Base-by-base conservation (phyloP, 1,140 invertebrate genomes). In the Drosophila orena region DNA sequence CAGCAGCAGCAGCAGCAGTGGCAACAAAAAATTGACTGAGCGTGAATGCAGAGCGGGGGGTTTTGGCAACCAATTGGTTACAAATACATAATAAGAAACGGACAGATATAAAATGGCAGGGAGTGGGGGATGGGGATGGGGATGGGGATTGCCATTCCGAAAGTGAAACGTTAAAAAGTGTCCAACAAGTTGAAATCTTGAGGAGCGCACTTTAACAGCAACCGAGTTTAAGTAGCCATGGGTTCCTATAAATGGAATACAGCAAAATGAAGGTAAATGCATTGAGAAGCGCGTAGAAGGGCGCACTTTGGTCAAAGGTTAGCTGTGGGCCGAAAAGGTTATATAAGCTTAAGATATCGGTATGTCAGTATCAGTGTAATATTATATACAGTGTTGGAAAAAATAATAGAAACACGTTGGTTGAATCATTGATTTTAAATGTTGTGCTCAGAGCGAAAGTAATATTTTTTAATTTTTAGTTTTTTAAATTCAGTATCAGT, bases 61-160 rank as follows among this genome's bases (percentile, higher is more conserved):
- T 24, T 34, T 53, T 52, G 60, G 69, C 59, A 65, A 64, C 52
- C 76, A 78, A 68, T 69, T 54, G 54, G 61, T 54, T 50, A 69
- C 54, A 73, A 73, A 59, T 69, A 77, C 55, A 61, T 83, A 78
- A 78, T 78, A 81, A 83, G 79, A 78, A 74, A 73, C 60, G 61
- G 54, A 64, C 65, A 83, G 61, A 64, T 34, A 69, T 69, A 55
- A 57, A 54, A 47, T 17, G 20, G 15, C 2, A 11, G 20, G 10
- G 20, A 6, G 7, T 2, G 15, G 20, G 5, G n/a, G 2, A 30
- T 35, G 17, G 10, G 30, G n/a, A 30, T 30, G 7, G 30, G 7
- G 0, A 30, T 2, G 11, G 35, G 37, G 30, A 42, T 34, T 40
- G 27, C 57, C 17, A 37, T 38, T 57, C 12, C 35, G 27, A 56